Conservation (phyloP, 2,113 vertebrate species). For the Ancistrus triradiatus region DNA sequence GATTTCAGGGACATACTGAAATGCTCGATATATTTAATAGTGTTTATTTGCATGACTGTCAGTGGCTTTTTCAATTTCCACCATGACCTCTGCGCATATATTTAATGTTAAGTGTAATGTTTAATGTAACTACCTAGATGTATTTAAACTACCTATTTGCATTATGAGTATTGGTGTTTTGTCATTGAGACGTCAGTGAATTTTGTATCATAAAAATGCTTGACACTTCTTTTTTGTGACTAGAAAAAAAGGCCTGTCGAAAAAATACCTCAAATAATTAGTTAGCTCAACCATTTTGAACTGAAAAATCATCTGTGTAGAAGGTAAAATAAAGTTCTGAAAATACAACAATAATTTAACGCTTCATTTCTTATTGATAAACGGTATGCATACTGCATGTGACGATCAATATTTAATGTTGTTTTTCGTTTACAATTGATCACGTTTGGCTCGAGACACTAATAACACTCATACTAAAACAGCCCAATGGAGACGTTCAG, state of each 20-base stretch:
- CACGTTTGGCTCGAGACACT: no score
- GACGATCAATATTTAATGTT: no score
- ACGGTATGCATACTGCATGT: no score
- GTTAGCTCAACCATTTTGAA: slow-evolving; percentile 38
- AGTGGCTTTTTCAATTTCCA: slow-evolving; percentile 15
- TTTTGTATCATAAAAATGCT: slow-evolving; percentile 42
- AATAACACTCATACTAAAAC: no score
- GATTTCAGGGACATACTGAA: slow-evolving; percentile 43
- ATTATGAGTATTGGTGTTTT: slow-evolving; percentile 56
- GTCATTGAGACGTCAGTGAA: slow-evolving; percentile 46
- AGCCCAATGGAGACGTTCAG: no score
- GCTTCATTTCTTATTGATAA: no score
- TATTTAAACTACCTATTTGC: slow-evolving; percentile 65
- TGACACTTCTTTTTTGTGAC: slow-evolving; percentile 47
- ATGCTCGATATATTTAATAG: slow-evolving; percentile 36
- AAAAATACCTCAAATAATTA: slow-evolving; percentile 65
- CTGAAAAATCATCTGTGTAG: slow-evolving; percentile 58
- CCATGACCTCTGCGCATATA: slow-evolving; percentile 25
- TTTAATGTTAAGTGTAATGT: slow-evolving; percentile 49
- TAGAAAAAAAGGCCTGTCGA: slow-evolving; percentile 68
- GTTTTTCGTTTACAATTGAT: no score
- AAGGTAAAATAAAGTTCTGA: slow-evolving; percentile 34
- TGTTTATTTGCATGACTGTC: slow-evolving; percentile 42
- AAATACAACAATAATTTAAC: no score
- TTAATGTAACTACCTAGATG: slow-evolving; percentile 67